Evolutionary conservation across 2,113 vertebrate species (phyloP).

Genomic region (Eudorcas thomsonii): DNA sequence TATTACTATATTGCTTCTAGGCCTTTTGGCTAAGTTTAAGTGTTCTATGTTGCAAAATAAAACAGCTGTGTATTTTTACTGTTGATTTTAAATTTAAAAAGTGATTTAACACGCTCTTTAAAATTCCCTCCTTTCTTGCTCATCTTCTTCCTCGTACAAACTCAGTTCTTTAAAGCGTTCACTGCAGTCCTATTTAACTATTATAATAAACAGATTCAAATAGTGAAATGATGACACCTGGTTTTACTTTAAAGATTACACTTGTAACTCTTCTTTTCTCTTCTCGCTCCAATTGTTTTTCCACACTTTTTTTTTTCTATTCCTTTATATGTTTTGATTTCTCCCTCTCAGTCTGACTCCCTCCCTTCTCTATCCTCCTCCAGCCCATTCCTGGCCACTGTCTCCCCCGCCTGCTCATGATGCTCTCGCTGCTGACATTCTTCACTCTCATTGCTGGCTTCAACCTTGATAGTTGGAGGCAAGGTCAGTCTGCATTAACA

Average conservation of each 20-base stretch:
- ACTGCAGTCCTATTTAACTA: neutral
- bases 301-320: neutral
- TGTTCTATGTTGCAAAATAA: neutral
- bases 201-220: neutral
- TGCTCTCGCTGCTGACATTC: constrained; percentile 32
- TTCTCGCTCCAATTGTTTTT: neutral
- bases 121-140: constrained; percentile 18
- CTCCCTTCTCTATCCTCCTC: neutral
- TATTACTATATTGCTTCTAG: neutral
- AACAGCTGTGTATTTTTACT: neutral
- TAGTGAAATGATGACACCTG: neutral
- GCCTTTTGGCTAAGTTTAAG: neutral
- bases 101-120: neutral
- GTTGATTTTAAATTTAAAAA: constrained; percentile 23
- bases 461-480: constrained; percentile 12
- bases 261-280: neutral
- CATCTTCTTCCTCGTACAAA: neutral
- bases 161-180: neutral
- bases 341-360: constrained; percentile 31
- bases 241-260: neutral
- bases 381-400: neutral
- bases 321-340: neutral
- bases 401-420: constrained; percentile 25
- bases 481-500: constrained; percentile 46
- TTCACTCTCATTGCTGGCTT: constrained; percentile 44